A percentile compares a stretch with the other conserved stretches of the same genome.
Evolutionary conservation across 2,888 invertebrate genomes (phyloP).

Genomic region (Schizotus pectinicornis): DNA sequence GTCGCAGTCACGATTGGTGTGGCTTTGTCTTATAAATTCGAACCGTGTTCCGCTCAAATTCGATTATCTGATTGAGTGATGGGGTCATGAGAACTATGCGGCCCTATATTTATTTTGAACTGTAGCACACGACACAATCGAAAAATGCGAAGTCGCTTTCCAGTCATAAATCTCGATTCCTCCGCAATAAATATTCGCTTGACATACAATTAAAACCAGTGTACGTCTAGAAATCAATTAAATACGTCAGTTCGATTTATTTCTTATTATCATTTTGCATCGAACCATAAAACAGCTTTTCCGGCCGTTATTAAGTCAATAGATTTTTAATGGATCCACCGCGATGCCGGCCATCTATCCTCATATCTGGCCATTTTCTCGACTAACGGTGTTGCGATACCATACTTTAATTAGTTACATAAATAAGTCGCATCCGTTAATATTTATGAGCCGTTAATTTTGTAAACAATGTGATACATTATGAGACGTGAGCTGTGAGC

Average conservation of each 20-base stretch:
- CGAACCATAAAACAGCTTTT: too few species aligned
- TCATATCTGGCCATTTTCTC: too few species aligned
- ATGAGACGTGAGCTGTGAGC: not conserved
- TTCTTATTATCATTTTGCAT: too few species aligned
- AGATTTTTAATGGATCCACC: too few species aligned
- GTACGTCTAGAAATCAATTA: too few species aligned
- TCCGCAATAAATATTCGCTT: constrained; percentile 22
- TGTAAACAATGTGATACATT: constrained; percentile 10
- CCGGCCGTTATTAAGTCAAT: too few species aligned
- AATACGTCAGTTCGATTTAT: too few species aligned
- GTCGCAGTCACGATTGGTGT: constrained; percentile 30
- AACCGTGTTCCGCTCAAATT: constrained; percentile 43
- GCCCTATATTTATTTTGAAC: constrained; percentile 33
- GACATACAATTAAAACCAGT: constrained; percentile 4
- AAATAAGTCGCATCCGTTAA: constrained; percentile 6
- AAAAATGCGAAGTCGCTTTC: constrained; percentile 34
- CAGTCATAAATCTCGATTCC: constrained; percentile 37
- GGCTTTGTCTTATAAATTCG: constrained; percentile 44
- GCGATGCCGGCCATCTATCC: too few species aligned
- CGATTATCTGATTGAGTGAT: constrained; percentile 48
- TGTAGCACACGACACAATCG: constrained; percentile 30
- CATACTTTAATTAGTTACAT: not conserved
- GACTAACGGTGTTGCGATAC: too few species aligned
- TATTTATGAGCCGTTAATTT: constrained; percentile 11
- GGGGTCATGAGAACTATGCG: constrained; percentile 49